Evolutionary conservation across 2,888 invertebrate genomes (phyloP).

Genomic region (Plutella xylostella): DNA sequence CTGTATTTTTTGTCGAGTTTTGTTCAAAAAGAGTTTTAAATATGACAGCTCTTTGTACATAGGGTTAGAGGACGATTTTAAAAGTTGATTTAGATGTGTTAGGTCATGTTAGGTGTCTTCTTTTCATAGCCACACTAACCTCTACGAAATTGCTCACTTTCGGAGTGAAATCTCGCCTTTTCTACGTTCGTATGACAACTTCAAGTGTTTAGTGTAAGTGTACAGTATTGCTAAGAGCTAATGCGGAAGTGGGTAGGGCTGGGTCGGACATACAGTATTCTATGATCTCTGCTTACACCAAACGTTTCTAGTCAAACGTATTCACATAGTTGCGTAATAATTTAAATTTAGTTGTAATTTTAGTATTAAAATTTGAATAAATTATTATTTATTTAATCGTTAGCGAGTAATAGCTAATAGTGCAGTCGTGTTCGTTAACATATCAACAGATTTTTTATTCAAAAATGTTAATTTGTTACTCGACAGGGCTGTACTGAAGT

Average conservation of each 20-base stretch:
- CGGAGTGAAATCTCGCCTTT: no score
- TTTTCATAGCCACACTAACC: no score
- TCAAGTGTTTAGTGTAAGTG: slow-evolving; percentile 11
- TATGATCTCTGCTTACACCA: slow-evolving; percentile 47
- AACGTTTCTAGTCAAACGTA: slow-evolving; percentile 60
- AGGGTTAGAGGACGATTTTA: no score
- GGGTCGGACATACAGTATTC: slow-evolving; percentile 3
- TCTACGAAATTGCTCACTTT: no score
- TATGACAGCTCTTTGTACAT: no score
- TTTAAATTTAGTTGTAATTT: slow-evolving; percentile 9
- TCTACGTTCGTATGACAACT: slow-evolving; percentile 15
- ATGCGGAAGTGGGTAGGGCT: slow-evolving; percentile 8
- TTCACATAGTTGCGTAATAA: slow-evolving; percentile 32
- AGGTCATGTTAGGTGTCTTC: no score
- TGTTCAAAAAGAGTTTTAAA: no score
- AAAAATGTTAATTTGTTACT: no score
- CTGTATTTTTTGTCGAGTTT: no score
- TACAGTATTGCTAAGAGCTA: slow-evolving; percentile 13
- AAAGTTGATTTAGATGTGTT: no score
- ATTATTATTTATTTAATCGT: slow-evolving; percentile 1
- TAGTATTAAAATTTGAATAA: not conserved
- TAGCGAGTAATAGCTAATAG: slow-evolving; percentile 12
- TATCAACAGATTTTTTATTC: no score
- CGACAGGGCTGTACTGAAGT: no score
- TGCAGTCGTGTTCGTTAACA: slow-evolving; percentile 16